phyloP scores from a whole-genome alignment of 2,888 invertebrate species.

The Apoda limacodes region DNA sequence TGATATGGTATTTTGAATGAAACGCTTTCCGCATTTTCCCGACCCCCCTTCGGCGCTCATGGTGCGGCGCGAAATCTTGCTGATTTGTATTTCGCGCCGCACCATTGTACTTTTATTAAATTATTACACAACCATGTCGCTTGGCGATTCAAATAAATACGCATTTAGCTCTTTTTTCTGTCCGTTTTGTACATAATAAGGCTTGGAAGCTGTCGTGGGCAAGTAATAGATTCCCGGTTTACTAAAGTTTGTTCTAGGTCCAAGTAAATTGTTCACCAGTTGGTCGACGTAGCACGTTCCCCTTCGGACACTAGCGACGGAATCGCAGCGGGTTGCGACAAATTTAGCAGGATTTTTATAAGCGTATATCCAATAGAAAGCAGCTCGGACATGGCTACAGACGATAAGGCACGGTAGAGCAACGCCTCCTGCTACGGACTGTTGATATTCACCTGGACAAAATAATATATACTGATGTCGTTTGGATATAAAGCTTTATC shows the following conservation, averaged over 20 bases:
- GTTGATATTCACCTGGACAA: slow-evolving; percentile 58
- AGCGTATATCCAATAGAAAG: slow-evolving; percentile 40
- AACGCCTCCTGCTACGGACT: slow-evolving; percentile 35
- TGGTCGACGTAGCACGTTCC: slow-evolving; percentile 39
- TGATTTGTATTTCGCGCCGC: no score
- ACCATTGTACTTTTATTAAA: no score
- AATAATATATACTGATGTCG: no score
- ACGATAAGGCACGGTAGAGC: slow-evolving; percentile 48
- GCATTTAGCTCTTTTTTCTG: no score
- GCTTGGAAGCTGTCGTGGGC: slow-evolving; percentile 34
- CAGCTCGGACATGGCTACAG: slow-evolving; percentile 51
- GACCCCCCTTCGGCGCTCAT: no score
- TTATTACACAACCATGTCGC: no score
- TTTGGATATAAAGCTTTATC: no score
- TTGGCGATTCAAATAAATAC: no score
- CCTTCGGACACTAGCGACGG: slow-evolving; percentile 33
- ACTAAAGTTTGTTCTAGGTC: slow-evolving; percentile 44
- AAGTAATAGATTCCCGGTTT: slow-evolving; percentile 48
- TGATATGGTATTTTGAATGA: no score
- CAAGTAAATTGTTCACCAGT: slow-evolving; percentile 34
- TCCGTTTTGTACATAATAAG: no score
- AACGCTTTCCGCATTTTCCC: no score
- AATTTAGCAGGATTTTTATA: slow-evolving; percentile 37
- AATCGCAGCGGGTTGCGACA: slow-evolving; percentile 37
- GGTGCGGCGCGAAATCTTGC: no score